Base-by-base conservation (phyloP, 2,888 invertebrate genomes). In the Neoaliturus tenellus region DNA sequence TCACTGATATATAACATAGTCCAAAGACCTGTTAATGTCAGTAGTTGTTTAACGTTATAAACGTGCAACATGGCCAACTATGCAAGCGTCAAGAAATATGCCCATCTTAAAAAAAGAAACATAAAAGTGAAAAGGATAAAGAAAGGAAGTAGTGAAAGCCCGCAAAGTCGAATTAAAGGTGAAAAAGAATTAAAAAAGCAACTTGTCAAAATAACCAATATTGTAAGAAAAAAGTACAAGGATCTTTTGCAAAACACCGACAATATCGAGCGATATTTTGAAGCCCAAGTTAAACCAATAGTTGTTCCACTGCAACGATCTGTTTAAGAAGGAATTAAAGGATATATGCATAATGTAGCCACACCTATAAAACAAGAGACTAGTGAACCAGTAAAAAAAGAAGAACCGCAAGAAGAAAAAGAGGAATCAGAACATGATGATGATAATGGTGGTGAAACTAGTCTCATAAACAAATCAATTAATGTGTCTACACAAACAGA, bases 1-100 rank as follows among this genome's bases (percentile, higher is more conserved):
- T 75, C 44, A 25, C 44, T 3, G 51, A 44, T 51, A 80, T 80
- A 80, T 20, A 80, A 48, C 35, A 23, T n/a, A n/a, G n/a, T n/a
- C n/a, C n/a, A n/a, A n/a, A n/a, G n/a, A n/a, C n/a, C n/a, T n/a
- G n/a, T n/a, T n/a, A 8, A 17, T 62, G 20, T 12, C 62, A 28
- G 31, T 6, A 25, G 5, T 2, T 17, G 25, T 6, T 62, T 17
- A 62, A 62, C n/a, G n/a, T n/a, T n/a, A n/a, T n/a, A n/a, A n/a
- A n/a, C 62, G 12, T 25, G 31, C 10, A 62, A 62, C 31, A 25
- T 31, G n/a, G 5, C 10, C 25, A 62, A 62, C 23, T 5, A 28
- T 2, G 25, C 10, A 23, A 10, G 17, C 12, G 3, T 23, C 12
- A 23, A 62, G n/a, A 55, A 55, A 10, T 55, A 5, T 10, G 14